Base-by-base conservation (phyloP, 2,797 vertebrate genomes). In the Muscicapa striata region DNA sequence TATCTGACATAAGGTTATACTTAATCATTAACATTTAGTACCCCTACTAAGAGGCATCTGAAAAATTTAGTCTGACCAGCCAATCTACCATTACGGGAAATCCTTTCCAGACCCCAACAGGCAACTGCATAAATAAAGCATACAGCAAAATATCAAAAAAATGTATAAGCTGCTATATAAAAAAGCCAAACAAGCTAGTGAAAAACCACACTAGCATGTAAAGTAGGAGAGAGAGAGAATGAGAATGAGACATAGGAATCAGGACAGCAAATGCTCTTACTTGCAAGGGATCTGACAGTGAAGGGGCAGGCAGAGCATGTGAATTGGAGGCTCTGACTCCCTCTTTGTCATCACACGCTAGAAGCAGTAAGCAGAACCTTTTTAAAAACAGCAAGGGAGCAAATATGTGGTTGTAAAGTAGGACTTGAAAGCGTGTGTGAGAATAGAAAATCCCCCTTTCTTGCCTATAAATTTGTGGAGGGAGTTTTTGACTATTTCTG, bases 11-110 rank as follows among this genome's bases (percentile, higher is more conserved):
- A 91, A 94, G 94, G 96, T 96, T 97, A 91, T 76, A 96, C 85
- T 96, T 96, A 95, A 96, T 96, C 89, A 94, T 90, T 93, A 94
- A 94, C 95, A 94, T 96, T 97, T 97, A 97, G 95, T 96, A 95
- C 87, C 80, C 74, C 89, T 6, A 15, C 80, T 84, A 62, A 58
- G 64, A 94, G 61, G 91, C 96, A 96, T 96, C 94, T 89, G 87
- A 95, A 96, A 96, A 97, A 96, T 96, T 73, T 85, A 90, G 87
- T 94, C 87, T 91, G 94, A 89, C 87, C 85, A 91, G 93, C 87
- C 91, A 94, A 70, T 91, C 85, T 87, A 76, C 93, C 93, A 94
- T 87, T 84, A 91, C 3, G 85, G 77, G 86, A 96, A 96, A 96
- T 95, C 87, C 93, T 94, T 94, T 87, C 90, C 95, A 94, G 94